Conservation (phyloP, 35 echinoderm and acorn worm genomes). For the Nesometra sesokonis region DNA sequence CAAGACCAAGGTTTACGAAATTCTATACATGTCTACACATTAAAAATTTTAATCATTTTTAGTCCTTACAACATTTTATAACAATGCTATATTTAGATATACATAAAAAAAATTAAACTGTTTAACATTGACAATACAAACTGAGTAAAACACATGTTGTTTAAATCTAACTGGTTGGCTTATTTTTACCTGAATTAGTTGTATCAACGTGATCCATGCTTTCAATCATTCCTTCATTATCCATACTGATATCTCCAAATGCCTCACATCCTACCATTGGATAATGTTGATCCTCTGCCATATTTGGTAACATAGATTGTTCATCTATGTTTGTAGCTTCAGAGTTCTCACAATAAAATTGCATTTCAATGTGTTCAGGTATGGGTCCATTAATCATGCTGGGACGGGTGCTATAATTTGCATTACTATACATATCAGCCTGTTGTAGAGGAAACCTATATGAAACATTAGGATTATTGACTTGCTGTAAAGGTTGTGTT, state of each 20-base stretch:
- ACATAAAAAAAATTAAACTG: no score
- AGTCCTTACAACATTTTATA: no score
- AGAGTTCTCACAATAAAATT: not conserved
- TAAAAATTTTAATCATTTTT: no score
- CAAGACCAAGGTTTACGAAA: no score
- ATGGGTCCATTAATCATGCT: not conserved
- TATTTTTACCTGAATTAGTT: not conserved
- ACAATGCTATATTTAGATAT: no score
- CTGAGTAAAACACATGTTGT: no score
- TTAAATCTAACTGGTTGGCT: no score
- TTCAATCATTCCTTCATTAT: not conserved
- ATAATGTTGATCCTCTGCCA: not conserved
- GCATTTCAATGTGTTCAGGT: not conserved
- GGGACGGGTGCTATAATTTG: not conserved
- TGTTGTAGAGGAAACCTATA: not conserved
- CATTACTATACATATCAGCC: not conserved
- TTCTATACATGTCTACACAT: no score
- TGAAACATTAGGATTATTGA: not conserved
- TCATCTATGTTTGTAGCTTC: not conserved
- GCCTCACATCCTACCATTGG: not conserved
- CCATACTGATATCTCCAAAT: not conserved
- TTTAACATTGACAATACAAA: no score
- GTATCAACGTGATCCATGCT: not conserved
- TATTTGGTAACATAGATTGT: not conserved
- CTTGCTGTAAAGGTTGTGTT: not conserved